Evolutionary conservation across 2,113 vertebrate species (phyloP).

Genomic region (Tachycineta bicolor): DNA sequence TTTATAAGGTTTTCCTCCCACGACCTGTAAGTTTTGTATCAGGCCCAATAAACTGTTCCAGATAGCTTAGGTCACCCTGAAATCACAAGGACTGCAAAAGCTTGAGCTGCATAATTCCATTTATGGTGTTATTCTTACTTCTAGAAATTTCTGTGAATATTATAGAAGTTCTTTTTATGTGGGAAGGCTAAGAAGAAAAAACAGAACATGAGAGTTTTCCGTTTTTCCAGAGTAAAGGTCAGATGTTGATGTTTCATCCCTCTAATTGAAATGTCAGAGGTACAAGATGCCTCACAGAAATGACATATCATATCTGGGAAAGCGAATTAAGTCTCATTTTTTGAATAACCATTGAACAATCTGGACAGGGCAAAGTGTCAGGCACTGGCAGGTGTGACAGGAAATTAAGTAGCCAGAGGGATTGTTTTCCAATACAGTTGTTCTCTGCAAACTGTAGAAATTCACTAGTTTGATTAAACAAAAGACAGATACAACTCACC

Average conservation of each 20-base stretch:
- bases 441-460: background rate
- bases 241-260: background rate
- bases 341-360: slow-evolving; percentile 1
- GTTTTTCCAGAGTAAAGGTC: background rate
- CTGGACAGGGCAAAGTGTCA: background rate
- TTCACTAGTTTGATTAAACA: slow-evolving; percentile 25
- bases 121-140: background rate
- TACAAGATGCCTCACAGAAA: slow-evolving; percentile 28
- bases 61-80: background rate
- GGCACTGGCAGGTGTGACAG: background rate
- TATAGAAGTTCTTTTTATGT: background rate
- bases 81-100: background rate
- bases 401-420: slow-evolving; percentile 38
- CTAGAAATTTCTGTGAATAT: background rate
- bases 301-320: slow-evolving; percentile 24
- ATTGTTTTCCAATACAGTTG: background rate
- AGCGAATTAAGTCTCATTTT: background rate
- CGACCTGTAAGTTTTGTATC: background rate
- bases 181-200: background rate
- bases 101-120: background rate
- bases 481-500: slow-evolving; percentile 9
- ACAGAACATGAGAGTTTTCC: background rate
- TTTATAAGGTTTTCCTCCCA: background rate
- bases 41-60: background rate
- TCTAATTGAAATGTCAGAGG: slow-evolving; percentile 60